Evolutionary conservation across 2,113 vertebrate genomes (phyloP), one percentile per base, ranked within the genome.

Genomic region (Galemys pyrenaicus): DNA sequence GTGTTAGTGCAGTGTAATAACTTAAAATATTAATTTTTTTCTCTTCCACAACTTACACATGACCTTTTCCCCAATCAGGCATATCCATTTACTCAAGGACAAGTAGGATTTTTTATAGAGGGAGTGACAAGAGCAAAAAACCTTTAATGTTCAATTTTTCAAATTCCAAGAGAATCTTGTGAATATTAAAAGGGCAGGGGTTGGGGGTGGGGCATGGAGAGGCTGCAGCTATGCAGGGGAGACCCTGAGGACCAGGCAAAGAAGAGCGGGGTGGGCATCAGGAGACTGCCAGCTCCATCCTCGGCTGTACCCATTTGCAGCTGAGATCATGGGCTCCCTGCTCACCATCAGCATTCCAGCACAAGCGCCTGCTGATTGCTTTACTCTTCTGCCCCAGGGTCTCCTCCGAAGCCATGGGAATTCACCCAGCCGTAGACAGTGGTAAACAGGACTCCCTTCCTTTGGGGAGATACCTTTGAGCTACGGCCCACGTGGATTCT

Each of bases 1-100:
- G 62, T 58, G 20, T 84, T 91, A 60, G 54, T 2, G 10, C 3
- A n/a, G 49, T 13, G 26, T 3, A 41, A 89, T 70, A 79, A 78
- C 49, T 39, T 68, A 26, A 91, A 88, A 68, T 51, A 83, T 60
- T 80, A 74, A 51, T 92, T 77, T 81, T 81, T n/a, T 54, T 60
- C 41, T 8, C 35, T 9, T 85, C 51, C 56, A 92, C 41, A 58
- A 39, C 35, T 92, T 71, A 44, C 1, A n/a, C 5, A 28, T 87
- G 89, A 94, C 71, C 67, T 96, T 95, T 92, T 62, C 49, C 85
- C 56, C 92, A 91, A 92, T 96, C 56, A 82, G 37, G 74, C 7
- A 17, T 9, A 74, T 88, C 75, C 41, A 64, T 67, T 92, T 78
- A 78, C 51, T 90, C 24, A 89, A 87, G n/a, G 84, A 83, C 83